Conservation (phyloP, 2,113 vertebrate genomes). For the Theristicus caerulescens region DNA sequence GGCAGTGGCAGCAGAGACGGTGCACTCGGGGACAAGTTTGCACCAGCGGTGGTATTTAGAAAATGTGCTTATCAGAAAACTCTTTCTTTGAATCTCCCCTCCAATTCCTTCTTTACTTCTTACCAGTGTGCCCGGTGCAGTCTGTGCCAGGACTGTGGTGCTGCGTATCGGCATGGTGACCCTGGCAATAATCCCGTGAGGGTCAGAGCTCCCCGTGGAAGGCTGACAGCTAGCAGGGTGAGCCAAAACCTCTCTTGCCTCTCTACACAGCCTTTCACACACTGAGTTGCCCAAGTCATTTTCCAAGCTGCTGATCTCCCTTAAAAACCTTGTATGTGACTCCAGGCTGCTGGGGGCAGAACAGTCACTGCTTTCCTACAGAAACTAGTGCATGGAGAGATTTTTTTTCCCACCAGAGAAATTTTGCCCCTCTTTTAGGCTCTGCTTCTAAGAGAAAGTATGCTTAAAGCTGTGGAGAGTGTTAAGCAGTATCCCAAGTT, state of each 20-base stretch:
- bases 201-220: fast-evolving
- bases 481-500: background rate
- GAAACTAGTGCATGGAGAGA: background rate
- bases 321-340: background rate
- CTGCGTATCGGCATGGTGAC: fast-evolving
- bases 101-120: background rate
- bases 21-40: background rate
- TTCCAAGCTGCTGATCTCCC: background rate
- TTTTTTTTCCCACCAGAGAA: background rate
- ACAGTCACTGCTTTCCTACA: background rate
- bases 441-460: background rate
- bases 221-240: background rate
- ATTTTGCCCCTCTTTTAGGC: background rate
- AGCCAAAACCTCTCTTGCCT: background rate
- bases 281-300: fast-evolving
- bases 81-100: background rate
- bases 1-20: background rate
- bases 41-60: background rate
- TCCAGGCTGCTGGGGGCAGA: background rate
- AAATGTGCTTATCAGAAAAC: background rate
- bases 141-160: background rate
- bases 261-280: background rate
- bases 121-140: background rate
- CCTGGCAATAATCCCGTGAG: background rate
- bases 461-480: background rate